Base-by-base conservation (phyloP, 2,888 invertebrate species). In the Quadriops clusia region DNA sequence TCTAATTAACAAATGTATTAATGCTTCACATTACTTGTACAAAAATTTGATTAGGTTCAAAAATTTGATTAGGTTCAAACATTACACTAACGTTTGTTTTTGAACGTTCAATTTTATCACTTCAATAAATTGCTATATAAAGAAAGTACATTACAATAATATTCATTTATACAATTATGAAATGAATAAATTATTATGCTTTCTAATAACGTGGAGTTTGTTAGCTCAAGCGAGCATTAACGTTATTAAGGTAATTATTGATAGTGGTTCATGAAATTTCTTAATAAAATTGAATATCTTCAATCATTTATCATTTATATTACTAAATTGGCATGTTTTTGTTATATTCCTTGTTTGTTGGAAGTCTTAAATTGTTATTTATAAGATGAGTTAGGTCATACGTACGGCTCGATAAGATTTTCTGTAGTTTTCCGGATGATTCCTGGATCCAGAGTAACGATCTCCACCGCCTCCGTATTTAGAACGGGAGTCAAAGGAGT, bases 361-460 rank as follows among this genome's bases (percentile, higher is more conserved):
- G 21, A 20, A 12, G n/a, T 24, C 3, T 3, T 33, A 4, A 24
- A n/a, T 28, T 28, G 24, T 4, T 21, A 17, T 6, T 8, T 24
- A 31, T n/a, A 21, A 17, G n/a, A n/a, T n/a, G n/a, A n/a, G n/a
- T n/a, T 28, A 17, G 21, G 11, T 28, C 4, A 32, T 27, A 50
- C 50, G 53, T 49, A 59, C 59, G 38, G 42, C 41, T 44, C 55
- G 47, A 32, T 57, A 58, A 0, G 55, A 42, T 33, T 55, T 57
- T 7, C 51, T 40, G 32, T 52, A 54, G 30, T 59, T 56, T 26
- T 59, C 59, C 23, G 46, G 45, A 23, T 38, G 30, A 9, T 44
- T 39, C 26, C 52, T 48, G 5, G 47, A 43, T n/a, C 45, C 39
- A 0, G 51, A 46, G 40, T 53, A 57, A 28, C 56, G 48, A 5